Conservation (phyloP, 2,888 invertebrate genomes). For the Tipula confusa region DNA sequence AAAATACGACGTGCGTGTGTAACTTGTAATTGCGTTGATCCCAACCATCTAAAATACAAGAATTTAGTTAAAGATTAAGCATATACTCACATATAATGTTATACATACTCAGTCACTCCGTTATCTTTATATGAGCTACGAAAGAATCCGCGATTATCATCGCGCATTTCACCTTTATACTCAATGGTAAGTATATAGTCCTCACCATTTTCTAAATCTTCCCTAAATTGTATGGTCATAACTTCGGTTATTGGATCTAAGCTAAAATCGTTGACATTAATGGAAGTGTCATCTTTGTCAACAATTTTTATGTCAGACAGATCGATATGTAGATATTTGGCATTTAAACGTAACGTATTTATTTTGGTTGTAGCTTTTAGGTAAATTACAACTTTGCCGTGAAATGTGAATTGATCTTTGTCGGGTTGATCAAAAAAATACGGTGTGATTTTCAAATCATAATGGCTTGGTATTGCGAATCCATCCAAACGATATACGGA, state of each 20-base stretch:
- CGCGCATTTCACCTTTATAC: conserved; percentile 53
- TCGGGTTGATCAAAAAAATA: conserved; percentile 44
- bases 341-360: neutral
- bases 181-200: conserved; percentile 51
- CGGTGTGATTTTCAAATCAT: conserved; percentile 54
- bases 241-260: neutral
- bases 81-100: neutral
- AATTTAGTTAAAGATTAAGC: too few species aligned
- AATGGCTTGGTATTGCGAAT: conserved; percentile 50
- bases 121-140: conserved; percentile 48
- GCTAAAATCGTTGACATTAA: neutral
- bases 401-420: conserved; percentile 43
- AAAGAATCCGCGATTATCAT: conserved; percentile 54
- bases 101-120: conserved; percentile 35
- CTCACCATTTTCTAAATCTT: conserved; percentile 41
- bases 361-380: neutral
- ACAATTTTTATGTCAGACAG: neutral
- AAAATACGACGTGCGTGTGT: conserved; percentile 66
- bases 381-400: conserved; percentile 41
- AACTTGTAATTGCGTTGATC: conserved; percentile 66
- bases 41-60: conserved; percentile 53
- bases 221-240: conserved; percentile 37
- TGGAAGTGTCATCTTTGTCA: neutral
- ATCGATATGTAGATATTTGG: conserved; percentile 47
- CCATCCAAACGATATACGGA: neutral